These are phyloP conservation scores for Chrysocyon brachyurus DNA, from an alignment of 2,797 vertebrate genomes.

Conservation along the genomic window DNA sequence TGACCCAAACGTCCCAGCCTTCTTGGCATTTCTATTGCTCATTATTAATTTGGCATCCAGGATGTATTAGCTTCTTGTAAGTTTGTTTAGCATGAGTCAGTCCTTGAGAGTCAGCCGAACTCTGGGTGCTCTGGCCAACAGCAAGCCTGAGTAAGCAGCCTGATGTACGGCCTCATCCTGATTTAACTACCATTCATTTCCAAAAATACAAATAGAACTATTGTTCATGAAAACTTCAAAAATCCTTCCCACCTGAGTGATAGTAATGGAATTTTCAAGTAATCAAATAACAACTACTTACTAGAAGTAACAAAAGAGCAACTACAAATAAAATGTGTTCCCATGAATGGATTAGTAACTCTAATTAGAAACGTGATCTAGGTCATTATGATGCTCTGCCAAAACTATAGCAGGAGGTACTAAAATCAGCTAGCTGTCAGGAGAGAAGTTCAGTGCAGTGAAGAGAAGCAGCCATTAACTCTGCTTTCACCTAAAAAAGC, in stretches of 20 bases:
- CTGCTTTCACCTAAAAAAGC: not conserved
- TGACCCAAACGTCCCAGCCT: not conserved
- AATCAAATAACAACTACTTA: constrained; percentile 51
- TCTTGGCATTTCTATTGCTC: constrained; percentile 16
- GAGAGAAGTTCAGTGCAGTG: not conserved
- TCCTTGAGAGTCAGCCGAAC: not conserved
- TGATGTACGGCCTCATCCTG: not conserved
- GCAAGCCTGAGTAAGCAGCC: not conserved
- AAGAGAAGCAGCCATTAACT: not conserved
- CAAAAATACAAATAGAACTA: not conserved
- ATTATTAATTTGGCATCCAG: not conserved
- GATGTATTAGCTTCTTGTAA: not conserved
- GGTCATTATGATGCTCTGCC: not conserved
- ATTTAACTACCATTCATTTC: not conserved
- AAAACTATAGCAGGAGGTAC: not conserved
- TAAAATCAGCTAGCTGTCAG: not conserved
- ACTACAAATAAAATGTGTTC: not conserved
- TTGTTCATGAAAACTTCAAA: constrained; percentile 3
- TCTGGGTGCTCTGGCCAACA: not conserved
- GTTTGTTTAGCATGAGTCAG: not conserved
- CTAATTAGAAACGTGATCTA: not conserved
- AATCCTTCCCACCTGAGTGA: not conserved
- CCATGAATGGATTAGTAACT: not conserved
- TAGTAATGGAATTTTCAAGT: not conserved
- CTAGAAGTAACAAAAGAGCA: constrained; percentile 20